phyloP scores from a whole-genome alignment of 1,140 invertebrate species.

The Saccostrea echinata region DNA sequence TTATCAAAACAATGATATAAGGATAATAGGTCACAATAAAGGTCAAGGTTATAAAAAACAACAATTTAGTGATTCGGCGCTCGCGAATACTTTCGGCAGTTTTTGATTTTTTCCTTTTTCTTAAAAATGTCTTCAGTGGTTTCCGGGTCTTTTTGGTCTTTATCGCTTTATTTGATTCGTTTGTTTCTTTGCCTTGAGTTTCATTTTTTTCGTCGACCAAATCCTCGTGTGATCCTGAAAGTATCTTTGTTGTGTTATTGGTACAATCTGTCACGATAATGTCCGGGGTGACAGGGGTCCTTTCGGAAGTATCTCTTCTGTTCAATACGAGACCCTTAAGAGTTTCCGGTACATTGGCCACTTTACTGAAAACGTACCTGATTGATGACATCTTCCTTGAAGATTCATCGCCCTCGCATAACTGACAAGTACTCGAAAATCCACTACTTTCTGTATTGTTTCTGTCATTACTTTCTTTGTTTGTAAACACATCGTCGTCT shows the following conservation, averaged over 20 bases:
- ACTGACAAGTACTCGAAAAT: constrained; percentile 21
- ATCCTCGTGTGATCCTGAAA: not conserved
- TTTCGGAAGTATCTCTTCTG: constrained; percentile 12
- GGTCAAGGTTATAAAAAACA: constrained; percentile 56
- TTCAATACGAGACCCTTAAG: not conserved
- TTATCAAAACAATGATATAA: constrained; percentile 52
- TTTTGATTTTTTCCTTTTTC: constrained; percentile 34
- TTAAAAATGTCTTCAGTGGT: not conserved
- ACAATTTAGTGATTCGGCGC: constrained; percentile 47
- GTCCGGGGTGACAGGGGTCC: not conserved
- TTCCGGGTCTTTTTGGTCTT: not conserved
- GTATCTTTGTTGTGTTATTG: not conserved
- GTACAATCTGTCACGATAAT: not conserved
- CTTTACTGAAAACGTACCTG: not conserved
- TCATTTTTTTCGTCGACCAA: not conserved
- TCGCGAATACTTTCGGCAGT: constrained; percentile 19
- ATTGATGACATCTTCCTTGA: not conserved
- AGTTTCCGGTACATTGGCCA: not conserved
- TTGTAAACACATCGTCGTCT: constrained; percentile 15
- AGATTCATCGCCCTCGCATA: not conserved
- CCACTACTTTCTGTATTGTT: not conserved
- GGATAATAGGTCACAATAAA: constrained; percentile 55
- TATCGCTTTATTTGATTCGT: not conserved
- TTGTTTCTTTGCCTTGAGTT: not conserved
- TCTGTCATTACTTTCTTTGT: too few relatives aligned